Base-by-base conservation (phyloP, 2,113 vertebrate species). In the Protobothrops mucrosquamatus region DNA sequence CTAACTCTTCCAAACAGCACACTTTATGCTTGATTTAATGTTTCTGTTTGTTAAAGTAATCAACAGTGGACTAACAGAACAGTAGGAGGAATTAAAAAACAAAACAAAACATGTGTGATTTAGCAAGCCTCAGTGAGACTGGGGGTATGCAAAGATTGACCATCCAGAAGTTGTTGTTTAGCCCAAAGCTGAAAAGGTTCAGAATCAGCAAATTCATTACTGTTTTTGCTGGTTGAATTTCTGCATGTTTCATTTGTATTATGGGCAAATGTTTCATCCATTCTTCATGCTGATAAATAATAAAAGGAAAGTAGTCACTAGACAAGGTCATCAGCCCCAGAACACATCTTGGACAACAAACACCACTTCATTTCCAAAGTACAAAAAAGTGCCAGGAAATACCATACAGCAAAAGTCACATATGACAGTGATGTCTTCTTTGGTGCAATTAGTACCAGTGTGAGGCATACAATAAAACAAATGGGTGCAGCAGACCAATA, bases 391-490 rank as follows among this genome's bases (percentile, higher is more conserved):
- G 52, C 39, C 94, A 18, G 94, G 95, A 24, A 95, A 96, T n/a
- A 92, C 59, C 51, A 96, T 94, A 59, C 94, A 94, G 90, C 96
- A 96, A 89, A 94, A 97, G n/a, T 94, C 93, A 87, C 96, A 95
- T 56, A 94, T 93, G 39, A 95, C 91, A 9, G 94, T 92, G 69
- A 91, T 93, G 26, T 92, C 90, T 48, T 94, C 93, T 15, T 92
- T 88, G 55, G 87, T 89, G 11, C 52, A 93, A n/a, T 94, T 95
- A 29, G 92, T 92, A n/a, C 39, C 61, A 20, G 89, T 59, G 29
- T 39, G 91, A 88, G 85, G 86, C 86, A 88, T 2, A 23, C 94
- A 39, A 34, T 93, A 96, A 85, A 94, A 29, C 81, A 93, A 43
- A n/a, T 85, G 39, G 14, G 92, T 93, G 14, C 51, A 90, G 85